Conservation (phyloP, 2,888 invertebrate genomes). For the Temnothorax rugatulus region DNA sequence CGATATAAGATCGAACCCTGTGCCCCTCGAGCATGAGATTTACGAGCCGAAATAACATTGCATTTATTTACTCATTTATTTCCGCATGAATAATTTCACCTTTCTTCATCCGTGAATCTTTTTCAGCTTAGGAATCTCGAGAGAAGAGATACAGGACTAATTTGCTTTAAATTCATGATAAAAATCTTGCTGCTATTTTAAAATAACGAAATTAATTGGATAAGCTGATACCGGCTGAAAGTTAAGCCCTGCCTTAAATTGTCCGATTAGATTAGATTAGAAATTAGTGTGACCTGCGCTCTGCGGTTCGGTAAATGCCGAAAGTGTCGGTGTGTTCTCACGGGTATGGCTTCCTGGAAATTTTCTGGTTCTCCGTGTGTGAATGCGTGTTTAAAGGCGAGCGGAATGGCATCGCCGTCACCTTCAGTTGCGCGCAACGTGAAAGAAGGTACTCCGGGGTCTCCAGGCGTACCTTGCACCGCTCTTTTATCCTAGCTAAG, state of each 20-base stretch:
- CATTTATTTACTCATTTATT: not conserved
- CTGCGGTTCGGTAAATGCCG: not conserved
- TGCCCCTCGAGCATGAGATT: not conserved
- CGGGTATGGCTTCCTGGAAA: constrained; percentile 17
- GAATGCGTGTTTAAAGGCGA: constrained; percentile 24
- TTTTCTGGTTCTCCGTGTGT: constrained; percentile 2
- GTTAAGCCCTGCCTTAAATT: not conserved
- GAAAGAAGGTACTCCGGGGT: constrained; percentile 28
- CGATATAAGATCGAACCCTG: not conserved
- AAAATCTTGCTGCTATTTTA: not conserved
- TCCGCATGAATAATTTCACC: not conserved
- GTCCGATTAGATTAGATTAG: not conserved
- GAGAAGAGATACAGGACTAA: not conserved
- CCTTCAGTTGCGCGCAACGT: constrained; percentile 21
- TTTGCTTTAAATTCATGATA: not conserved
- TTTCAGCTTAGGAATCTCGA: not conserved
- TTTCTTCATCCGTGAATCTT: not conserved
- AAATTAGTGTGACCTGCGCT: not conserved
- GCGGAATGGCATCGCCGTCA: not conserved
- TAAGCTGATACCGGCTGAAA: not conserved
- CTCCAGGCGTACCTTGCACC: constrained; percentile 29
- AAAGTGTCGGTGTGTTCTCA: constrained; percentile 42
- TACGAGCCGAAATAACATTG: not conserved
- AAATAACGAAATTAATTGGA: not conserved
- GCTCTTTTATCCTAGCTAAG: constrained; percentile 46